These are phyloP conservation scores for Platypus cylindrus DNA, from an alignment of 2,888 invertebrate species.

Conservation along the genomic window DNA sequence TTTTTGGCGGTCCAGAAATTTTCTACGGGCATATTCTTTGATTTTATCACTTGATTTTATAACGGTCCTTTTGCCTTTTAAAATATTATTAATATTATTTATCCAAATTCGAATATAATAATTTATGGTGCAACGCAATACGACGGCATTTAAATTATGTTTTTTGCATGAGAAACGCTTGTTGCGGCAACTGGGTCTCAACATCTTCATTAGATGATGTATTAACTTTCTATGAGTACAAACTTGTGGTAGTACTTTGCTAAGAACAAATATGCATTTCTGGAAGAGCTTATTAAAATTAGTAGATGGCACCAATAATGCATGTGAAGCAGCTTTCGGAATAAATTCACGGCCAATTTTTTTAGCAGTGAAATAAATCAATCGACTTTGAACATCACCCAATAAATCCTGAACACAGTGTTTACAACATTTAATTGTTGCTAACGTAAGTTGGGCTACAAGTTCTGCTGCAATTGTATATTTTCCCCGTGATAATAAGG, in stretches of 20 bases:
- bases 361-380: slow-evolving; percentile 1
- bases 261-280: slow-evolving; percentile 2
- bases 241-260: slow-evolving; percentile 2
- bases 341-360: too few species aligned
- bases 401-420: slow-evolving; percentile 1
- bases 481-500: slow-evolving; percentile 3
- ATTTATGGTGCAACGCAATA: not conserved
- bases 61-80: slow-evolving; percentile 5
- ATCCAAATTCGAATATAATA: slow-evolving; percentile 4
- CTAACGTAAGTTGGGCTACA: slow-evolving; percentile 3
- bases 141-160: slow-evolving; percentile 1
- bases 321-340: slow-evolving; percentile 3
- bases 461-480: slow-evolving; percentile 5
- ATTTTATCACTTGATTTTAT: slow-evolving; percentile 1
- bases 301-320: slow-evolving; percentile 4
- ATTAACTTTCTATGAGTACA: slow-evolving; percentile 1
- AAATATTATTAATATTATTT: slow-evolving; percentile 4
- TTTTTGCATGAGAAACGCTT: not conserved
- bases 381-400: not conserved
- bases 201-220: not conserved
- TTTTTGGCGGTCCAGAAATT: slow-evolving; percentile 1
- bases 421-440: slow-evolving; percentile 3
- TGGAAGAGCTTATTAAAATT: slow-evolving; percentile 4
- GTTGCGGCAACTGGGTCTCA: not conserved
- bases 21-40: slow-evolving; percentile 4